Percentiles rank a stretch among this genome's conserved stretches.
phyloP scores from a whole-genome alignment of 1,140 invertebrate genomes.

The Drosophila tropicalis region DNA sequence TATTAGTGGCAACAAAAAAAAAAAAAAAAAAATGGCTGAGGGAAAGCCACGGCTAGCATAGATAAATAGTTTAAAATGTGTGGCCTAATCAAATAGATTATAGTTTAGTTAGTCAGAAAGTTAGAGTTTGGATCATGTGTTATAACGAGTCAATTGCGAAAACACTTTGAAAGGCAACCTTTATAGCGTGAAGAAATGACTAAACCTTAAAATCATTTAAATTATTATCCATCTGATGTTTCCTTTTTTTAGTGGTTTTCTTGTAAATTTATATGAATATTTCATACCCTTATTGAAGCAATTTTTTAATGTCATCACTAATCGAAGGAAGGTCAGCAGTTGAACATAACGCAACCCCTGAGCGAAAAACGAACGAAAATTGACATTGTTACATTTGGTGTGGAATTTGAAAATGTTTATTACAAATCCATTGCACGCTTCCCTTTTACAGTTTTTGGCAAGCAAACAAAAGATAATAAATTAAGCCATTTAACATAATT shows the following conservation, averaged over 20 bases:
- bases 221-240: too few species aligned
- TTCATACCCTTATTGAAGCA: background rate
- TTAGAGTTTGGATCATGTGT: background rate
- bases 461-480: constrained; percentile 74
- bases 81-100: background rate
- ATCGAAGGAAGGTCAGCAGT: background rate
- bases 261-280: background rate
- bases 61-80: constrained; percentile 5
- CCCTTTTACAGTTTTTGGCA: constrained; percentile 54
- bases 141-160: background rate
- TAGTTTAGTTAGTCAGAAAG: background rate
- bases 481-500: constrained; percentile 80
- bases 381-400: constrained; percentile 51
- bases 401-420: constrained; percentile 52
- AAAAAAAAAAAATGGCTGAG: too few species aligned
- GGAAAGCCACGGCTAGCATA: background rate
- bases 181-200: too few species aligned
- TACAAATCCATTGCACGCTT: constrained; percentile 53
- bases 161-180: background rate
- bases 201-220: too few species aligned
- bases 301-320: background rate
- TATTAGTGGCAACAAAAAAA: constrained; percentile 36
- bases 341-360: constrained; percentile 13
- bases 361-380: background rate
- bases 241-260: background rate